Conservation (phyloP, 1,140 invertebrate genomes). For the Drosophila cardini region DNA sequence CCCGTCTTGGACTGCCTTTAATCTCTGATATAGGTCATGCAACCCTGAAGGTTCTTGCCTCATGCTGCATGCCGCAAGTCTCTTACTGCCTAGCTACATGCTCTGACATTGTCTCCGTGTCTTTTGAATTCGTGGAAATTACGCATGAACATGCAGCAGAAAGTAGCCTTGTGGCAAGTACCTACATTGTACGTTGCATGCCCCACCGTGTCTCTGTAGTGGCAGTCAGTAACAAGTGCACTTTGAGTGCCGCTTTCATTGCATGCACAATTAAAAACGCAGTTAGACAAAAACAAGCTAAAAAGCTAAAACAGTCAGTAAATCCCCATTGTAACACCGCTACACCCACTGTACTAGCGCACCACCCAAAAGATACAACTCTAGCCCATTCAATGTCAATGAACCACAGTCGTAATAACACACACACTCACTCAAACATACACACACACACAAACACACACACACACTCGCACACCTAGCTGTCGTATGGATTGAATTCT, state of each 20-base stretch:
- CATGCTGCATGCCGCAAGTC: conserved; percentile 57
- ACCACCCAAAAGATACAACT: conserved; percentile 23
- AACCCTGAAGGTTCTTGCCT: conserved; percentile 73
- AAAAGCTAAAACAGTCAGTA: conserved; percentile 5
- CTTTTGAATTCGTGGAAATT: conserved; percentile 73
- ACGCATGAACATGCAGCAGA: conserved; percentile 61
- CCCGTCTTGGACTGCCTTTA: conserved; percentile 38
- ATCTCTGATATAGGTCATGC: conserved; percentile 81
- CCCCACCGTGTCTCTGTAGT: conserved; percentile 20
- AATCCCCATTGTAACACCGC: neutral
- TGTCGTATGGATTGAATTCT: conserved; percentile 70
- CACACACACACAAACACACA: conserved; percentile 42
- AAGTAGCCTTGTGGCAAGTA: conserved; percentile 38
- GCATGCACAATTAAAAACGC: conserved; percentile 80
- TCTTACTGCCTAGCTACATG: conserved; percentile 37
- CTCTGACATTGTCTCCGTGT: conserved; percentile 62
- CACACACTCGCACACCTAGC: conserved; percentile 31
- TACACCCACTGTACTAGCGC: neutral
- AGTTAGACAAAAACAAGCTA: conserved; percentile 60
- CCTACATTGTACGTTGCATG: conserved; percentile 45
- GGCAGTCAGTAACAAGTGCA: conserved; percentile 64
- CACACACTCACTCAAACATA: conserved; percentile 40
- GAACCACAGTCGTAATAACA: conserved; percentile 63
- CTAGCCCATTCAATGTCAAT: conserved; percentile 76
- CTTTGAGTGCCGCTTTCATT: conserved; percentile 74